Base-by-base conservation (phyloP, 2,888 invertebrate species). In the Antheraea yamamai region DNA sequence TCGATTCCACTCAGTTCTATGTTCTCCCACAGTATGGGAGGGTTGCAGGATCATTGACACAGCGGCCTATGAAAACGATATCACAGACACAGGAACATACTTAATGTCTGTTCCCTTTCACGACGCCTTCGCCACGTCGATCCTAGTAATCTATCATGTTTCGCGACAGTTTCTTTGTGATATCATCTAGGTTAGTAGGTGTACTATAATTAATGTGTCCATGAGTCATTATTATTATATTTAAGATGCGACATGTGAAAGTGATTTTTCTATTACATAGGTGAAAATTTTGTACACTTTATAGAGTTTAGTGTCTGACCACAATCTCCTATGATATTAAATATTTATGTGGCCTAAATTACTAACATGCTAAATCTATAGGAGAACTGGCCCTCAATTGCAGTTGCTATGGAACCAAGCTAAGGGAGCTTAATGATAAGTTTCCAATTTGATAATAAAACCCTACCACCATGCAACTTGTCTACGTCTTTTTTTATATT, bases 11-110 rank as follows among this genome's bases (percentile, higher is more conserved):
- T 26, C 3, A 76, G 79, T 79, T 80, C 76, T n/a, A 73, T 92
- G 82, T 89, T 75, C 87, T 74, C 77, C 84, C 84, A 84, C 83
- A 80, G 82, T 84, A 81, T 84, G 85, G 82, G 88, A 90, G 92
- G 91, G 89, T 87, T 90, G 88, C 87, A 88, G 85, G 85, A 89
- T 87, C 89, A 87, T 89, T 86, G 87, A 84, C 86, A 86, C 84
- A 85, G 80, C 79, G 87, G 89, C 86, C 89, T 91, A 93, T 92
- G 92, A 93, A 92, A 93, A 93, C 92, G 93, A 94, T 93, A 93
- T 92, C 92, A 92, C 88, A 86, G 87, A 93, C 93, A 92, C 89
- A 92, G 91, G 89, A 93, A 93, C 91, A 93, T 92, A 93, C 94
- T 93, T 93, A 93, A 93, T 94, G 92, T 91, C 88, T 89, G 87